Evolutionary conservation across 2,888 invertebrate genomes (phyloP).

Genomic region (Lomographa bimaculata): DNA sequence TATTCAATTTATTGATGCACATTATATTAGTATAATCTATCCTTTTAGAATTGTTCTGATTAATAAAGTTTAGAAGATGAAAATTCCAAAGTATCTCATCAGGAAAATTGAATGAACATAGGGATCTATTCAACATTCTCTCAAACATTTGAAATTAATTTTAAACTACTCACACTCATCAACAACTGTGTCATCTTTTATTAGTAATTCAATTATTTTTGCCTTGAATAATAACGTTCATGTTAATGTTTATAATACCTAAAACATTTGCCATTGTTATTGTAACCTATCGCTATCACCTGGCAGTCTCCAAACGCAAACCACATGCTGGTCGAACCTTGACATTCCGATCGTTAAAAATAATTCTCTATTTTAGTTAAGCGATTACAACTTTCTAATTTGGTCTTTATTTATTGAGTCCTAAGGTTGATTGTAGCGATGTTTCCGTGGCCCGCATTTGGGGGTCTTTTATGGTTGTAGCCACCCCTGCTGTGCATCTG

Average conservation of each 20-base stretch:
- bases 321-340: conserved; percentile 76
- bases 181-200: too few species aligned
- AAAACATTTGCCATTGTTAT: conserved; percentile 26
- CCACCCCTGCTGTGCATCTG: conserved; percentile 72
- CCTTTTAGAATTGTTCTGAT: too few species aligned
- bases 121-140: too few species aligned
- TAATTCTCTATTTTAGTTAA: conserved; percentile 74
- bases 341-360: conserved; percentile 80
- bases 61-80: too few species aligned
- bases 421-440: conserved; percentile 48
- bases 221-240: too few species aligned
- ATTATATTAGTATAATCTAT: too few species aligned
- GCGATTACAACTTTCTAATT: conserved; percentile 42
- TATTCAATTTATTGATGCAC: too few species aligned
- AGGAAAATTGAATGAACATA: too few species aligned
- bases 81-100: too few species aligned
- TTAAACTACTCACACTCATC: too few species aligned
- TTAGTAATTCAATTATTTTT: too few species aligned
- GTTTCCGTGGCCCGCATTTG: conserved; percentile 64
- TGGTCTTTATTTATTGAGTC: conserved; percentile 42
- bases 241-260: background rate
- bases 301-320: conserved; percentile 65
- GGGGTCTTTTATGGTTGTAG: conserved; percentile 69
- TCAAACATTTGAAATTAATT: too few species aligned
- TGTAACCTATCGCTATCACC: conserved; percentile 57